phyloP scores from a whole-genome alignment of 2,888 invertebrate species.

The Sericinus montela region DNA sequence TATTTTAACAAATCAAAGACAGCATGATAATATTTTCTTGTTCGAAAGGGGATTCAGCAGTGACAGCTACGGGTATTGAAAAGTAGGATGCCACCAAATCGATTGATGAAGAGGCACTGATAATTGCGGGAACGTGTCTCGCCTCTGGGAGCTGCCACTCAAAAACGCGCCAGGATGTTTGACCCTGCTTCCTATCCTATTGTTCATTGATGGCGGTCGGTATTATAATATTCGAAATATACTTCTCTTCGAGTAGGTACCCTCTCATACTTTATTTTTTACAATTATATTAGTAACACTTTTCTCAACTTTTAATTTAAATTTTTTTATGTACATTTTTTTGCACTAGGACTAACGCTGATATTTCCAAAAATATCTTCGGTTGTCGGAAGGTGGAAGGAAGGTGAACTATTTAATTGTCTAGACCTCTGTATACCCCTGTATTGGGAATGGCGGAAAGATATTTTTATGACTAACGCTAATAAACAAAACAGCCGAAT shows the following conservation, averaged over 20 bases:
- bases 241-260: not conserved
- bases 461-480: too few species aligned
- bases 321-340: too few species aligned
- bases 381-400: too few species aligned
- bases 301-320: not conserved
- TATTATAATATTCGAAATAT: conserved; percentile 16
- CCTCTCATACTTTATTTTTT: conserved; percentile 9
- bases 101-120: conserved; percentile 71
- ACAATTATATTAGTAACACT: conserved; percentile 16
- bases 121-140: conserved; percentile 61
- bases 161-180: conserved; percentile 26
- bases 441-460: too few species aligned
- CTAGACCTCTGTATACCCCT: too few species aligned
- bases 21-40: not conserved
- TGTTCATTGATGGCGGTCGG: conserved; percentile 24
- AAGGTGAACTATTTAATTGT: too few species aligned
- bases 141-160: conserved; percentile 51
- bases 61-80: conserved; percentile 16
- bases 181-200: conserved; percentile 29
- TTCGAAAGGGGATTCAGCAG: conserved; percentile 1
- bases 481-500: too few species aligned
- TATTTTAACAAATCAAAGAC: not conserved
- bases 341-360: too few species aligned
- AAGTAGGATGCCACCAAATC: conserved; percentile 45
- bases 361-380: too few species aligned